A percentile compares a stretch with the other conserved stretches of the same genome.
Conservation (phyloP, 2,113 vertebrate species). For the Brevimyrus niger region DNA sequence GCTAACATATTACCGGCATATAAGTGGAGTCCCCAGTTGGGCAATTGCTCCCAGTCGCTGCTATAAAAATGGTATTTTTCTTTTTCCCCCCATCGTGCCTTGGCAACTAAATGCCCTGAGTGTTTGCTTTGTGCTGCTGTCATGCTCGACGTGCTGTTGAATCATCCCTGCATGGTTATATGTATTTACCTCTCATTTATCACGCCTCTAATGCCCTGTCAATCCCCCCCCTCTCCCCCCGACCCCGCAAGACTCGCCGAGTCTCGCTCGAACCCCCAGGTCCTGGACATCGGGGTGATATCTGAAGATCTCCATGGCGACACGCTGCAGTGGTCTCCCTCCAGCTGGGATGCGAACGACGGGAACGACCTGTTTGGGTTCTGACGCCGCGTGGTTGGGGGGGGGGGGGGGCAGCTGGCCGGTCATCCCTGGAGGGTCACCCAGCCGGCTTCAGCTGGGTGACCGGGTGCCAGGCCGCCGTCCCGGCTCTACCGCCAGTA, state of each 20-base stretch:
- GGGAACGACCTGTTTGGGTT: constrained; percentile 37
- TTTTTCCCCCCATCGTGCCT: neutral
- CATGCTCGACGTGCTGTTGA: neutral
- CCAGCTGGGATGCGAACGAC: constrained; percentile 54
- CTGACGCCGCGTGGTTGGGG: constrained; percentile 42
- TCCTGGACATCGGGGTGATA: constrained; percentile 80
- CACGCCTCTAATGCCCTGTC: neutral
- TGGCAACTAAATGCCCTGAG: neutral
- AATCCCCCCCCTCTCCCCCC: neutral
- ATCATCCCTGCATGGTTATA: neutral
- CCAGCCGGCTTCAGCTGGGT: neutral
- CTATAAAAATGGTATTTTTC: neutral
- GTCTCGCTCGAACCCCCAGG: constrained; percentile 82
- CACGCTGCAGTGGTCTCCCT: constrained; percentile 53
- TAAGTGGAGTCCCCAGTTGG: neutral
- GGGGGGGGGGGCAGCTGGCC: neutral
- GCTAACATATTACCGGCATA: neutral
- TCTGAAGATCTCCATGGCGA: constrained; percentile 62
- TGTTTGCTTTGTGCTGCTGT: neutral
- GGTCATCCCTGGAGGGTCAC: neutral
- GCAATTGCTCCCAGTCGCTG: neutral
- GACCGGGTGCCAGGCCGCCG: neutral
- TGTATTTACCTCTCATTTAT: neutral
- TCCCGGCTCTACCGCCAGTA: neutral
- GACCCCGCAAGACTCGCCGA: constrained; percentile 67